Base-by-base conservation (phyloP, 23 tunicate species). In the Oikopleura vanhoeffeni region DNA sequence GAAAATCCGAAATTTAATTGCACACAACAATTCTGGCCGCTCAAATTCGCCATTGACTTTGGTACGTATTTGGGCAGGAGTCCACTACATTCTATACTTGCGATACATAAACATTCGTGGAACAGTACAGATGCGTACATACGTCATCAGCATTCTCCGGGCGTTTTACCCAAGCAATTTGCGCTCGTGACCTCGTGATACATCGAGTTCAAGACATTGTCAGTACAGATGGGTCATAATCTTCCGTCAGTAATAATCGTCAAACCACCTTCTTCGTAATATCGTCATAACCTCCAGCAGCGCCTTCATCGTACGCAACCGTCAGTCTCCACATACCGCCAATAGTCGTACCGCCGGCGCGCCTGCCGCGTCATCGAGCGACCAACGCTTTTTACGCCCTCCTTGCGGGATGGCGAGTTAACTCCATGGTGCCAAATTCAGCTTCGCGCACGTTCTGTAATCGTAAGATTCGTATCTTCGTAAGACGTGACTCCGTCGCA, bases 121-220 rank as follows among this genome's bases (percentile, higher is more conserved):
- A 85, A 94, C 2, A 87, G 85, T 85, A 94, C 98, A 39, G 94
- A 86, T 2, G 90, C 84, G 57, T 84, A 94, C 87, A 94, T 76
- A 0, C 98, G 83, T 3, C 98, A 94, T 41, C 90, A 94, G 41
- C 91, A 86, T 85, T 94, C 98, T 1, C 98, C 98, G 30, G 98
- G 98, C 24, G 98, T 94, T 84, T 71, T 71, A n/a, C 27, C 79
- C 79, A 30, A 71, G 79, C 32, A 18, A n/a, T 71, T 71, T 30
- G 79, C 79, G 79, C 60, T 71, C 79, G 79, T 71, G 79, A 28
- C 79, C 79, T 2, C 34, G 34, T 30, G 79, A 71, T 3, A 34
- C 34, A 71, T 71, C 79, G 2, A 2, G 3, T 13, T 33, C 2
- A 30, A 71, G 79, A 71, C 79, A 71, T 71, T 71, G 60, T 3